Evolutionary conservation across 2,113 vertebrate genomes (phyloP).

Genomic region (Eulemur rufifrons): DNA sequence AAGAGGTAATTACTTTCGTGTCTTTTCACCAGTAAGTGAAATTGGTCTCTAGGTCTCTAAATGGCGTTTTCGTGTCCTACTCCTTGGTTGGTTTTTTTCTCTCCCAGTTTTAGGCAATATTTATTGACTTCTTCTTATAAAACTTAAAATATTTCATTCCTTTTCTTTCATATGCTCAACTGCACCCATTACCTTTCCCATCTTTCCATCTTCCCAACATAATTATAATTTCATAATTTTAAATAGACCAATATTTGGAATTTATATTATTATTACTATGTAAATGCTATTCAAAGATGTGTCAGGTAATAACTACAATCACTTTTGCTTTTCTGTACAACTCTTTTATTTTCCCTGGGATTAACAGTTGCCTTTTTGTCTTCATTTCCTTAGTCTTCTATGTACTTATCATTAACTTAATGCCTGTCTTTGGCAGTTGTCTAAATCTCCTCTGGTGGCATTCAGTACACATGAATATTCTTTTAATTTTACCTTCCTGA

Average conservation of each 20-base stretch:
- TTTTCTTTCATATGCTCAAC: constrained; percentile 17
- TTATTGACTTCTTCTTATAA: constrained; percentile 51
- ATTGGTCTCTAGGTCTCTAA: constrained; percentile 45
- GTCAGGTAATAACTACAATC: constrained; percentile 20
- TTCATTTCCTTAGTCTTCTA: constrained; percentile 33
- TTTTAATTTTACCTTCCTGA: not conserved
- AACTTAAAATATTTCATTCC: constrained; percentile 44
- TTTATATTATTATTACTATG: constrained; percentile 35
- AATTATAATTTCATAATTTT: constrained; percentile 38
- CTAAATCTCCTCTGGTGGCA: not conserved
- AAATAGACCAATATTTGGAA: constrained; percentile 24
- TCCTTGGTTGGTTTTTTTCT: not conserved
- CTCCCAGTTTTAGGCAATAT: not conserved
- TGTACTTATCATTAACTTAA: not conserved
- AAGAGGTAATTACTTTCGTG: constrained; percentile 44
- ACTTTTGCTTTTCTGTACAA: not conserved
- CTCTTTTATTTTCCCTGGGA: constrained; percentile 22
- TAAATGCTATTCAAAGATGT: constrained; percentile 32
- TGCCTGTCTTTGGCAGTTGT: not conserved
- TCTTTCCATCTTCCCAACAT: constrained; percentile 23
- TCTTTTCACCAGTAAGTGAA: constrained; percentile 49
- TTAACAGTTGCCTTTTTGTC: constrained; percentile 8
- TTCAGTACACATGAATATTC: not conserved
- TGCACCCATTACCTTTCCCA: not conserved
- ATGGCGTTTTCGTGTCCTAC: not conserved